These are phyloP conservation scores for Prionace glauca DNA, from an alignment of 2,797 vertebrate species.

Conservation along the genomic window DNA sequence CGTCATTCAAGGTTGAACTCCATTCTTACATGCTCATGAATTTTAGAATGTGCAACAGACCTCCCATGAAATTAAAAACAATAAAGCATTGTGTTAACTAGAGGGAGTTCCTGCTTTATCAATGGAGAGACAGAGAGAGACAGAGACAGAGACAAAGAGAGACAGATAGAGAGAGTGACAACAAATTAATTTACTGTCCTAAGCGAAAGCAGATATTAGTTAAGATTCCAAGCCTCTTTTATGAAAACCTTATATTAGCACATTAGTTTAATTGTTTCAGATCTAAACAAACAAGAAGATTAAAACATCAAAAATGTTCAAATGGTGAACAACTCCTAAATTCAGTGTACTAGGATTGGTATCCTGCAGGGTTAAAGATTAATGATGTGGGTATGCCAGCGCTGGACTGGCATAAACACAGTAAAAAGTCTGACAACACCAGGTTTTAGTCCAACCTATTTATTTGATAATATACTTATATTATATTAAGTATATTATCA, in stretches of 20 bases:
- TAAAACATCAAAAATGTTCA: background rate
- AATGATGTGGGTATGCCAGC: no score
- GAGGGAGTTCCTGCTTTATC: background rate
- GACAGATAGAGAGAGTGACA: no score
- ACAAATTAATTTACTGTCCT: background rate
- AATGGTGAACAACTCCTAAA: background rate
- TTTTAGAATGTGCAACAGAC: background rate
- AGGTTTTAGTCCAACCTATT: no score
- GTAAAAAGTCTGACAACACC: no score
- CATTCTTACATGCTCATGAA: background rate
- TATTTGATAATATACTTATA: no score
- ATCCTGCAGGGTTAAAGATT: background rate
- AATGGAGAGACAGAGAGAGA: no score
- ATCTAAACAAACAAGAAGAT: background rate
- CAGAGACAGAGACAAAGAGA: no score
- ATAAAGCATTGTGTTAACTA: background rate
- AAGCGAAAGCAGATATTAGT: background rate
- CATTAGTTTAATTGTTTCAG: background rate
- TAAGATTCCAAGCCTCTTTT: background rate
- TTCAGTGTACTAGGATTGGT: background rate
- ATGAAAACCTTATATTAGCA: no score
- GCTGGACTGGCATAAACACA: no score
- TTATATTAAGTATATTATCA: no score
- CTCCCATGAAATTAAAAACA: background rate
- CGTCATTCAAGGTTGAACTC: background rate